Evolutionary conservation across 2,113 vertebrate genomes (phyloP), one percentile per base, ranked within the genome.

Genomic region (Callocephalon fimbriatum): DNA sequence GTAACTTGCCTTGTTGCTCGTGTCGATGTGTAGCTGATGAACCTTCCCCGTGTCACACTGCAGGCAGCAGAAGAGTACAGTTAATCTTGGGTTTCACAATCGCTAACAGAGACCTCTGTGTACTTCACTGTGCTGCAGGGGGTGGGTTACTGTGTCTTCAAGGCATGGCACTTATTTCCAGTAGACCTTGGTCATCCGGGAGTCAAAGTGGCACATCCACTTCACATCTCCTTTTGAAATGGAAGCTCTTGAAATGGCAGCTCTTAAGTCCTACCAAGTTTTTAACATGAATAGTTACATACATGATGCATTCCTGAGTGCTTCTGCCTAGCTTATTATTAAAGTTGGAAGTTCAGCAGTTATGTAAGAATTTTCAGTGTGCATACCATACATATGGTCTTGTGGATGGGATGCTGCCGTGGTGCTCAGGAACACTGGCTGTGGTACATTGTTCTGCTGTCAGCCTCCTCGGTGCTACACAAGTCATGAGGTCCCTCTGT

Each of bases 21-120:
- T 22, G 25, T 95, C 2, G 2, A 5, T 9, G 14, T 2, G 3
- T 25, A 35, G 44, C 70, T 87, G 25, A 6, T 27, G 45, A 84
- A 37, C 58, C 31, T 31, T 91, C 17, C 7, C 29, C 0, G 0
- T 63, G 26, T 65, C 44, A 35, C 2, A 4, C 54, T 74, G 71
- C 45, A n/a, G 59, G 29, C 48, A 87, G 77, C 81, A 91, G 58
- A 58, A 63, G 29, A 72, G 61, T 18, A 47, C 19, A 48, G 59
- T 89, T 31, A 25, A 0, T 51, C 35, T 26, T 62, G 54, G 27
- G 22, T 67, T 66, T 87, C 90, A 62, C 31, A 27, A 0, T 47
- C 27, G 16, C 58, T 66, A 14, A 20, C 2, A 2, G 53, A 74
- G 45, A 61, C 40, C 50, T 62, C 48, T 58, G 27, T 58, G 70